Base-by-base conservation (phyloP, 2,113 vertebrate species). In the Charadrius vociferus region DNA sequence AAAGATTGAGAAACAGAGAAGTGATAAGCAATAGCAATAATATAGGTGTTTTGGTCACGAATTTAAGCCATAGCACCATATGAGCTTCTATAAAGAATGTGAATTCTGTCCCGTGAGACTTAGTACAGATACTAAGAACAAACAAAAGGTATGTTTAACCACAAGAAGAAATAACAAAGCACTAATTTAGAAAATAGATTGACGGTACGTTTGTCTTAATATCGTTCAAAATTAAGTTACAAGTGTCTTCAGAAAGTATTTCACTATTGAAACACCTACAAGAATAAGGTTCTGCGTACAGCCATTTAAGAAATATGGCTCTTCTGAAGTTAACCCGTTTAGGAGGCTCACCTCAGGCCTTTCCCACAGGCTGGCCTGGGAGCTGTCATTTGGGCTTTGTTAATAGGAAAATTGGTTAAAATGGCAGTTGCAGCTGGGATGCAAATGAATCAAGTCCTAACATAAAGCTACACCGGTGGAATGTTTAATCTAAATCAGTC, bases 391-490 rank as follows among this genome's bases (percentile, higher is more conserved):
- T 59, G 67, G n/a, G 26, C 52, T 78, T 45, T 86, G n/a, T 39
- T 81, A 93, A 23, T 9, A 97, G 86, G 43, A 61, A 90, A 89
- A 81, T 80, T 70, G 56, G 24, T 72, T 86, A 87, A 71, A 94
- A 75, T 39, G 47, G 65, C 83, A 93, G 27, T 37, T 86, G 72
- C 49, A 88, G n/a, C 45, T 65, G 65, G 70, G 43, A 91, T 86
- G 52, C 49, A 96, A 92, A 92, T 56, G 20, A 74, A 85, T 63
- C 88, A 89, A 96, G 81, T 73, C 70, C 84, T 93, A 96, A 87
- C 47, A 77, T 53, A 90, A 86, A 80, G 47, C 32, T 53, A 61
- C 45, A 70, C 26, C n/a, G 29, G n/a, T 23, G n/a, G 81, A 96
- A 95, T 70, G 86, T 59, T 87, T 52, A 84, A 47, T 32, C 62